These are phyloP conservation scores for Dipodomys stephensi DNA, from an alignment of 2,113 vertebrate species.

Conservation along the genomic window DNA sequence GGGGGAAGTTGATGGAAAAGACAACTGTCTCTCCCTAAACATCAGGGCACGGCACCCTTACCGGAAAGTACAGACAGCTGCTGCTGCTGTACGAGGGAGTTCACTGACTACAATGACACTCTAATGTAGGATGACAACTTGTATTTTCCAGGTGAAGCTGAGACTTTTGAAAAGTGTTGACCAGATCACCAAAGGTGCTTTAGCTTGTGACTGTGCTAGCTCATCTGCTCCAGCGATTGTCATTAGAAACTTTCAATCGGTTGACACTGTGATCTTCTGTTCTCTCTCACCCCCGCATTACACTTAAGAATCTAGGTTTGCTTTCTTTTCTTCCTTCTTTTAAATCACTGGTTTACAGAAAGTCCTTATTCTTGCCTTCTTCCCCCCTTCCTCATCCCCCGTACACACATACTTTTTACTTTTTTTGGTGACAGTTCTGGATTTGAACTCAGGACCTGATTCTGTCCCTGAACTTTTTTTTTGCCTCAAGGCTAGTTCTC, in stretches of 20 bases:
- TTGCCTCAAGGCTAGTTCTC: too few relatives aligned
- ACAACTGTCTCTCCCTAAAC: too few relatives aligned
- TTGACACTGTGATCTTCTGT: neutral
- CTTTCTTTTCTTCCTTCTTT: neutral
- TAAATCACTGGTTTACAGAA: neutral
- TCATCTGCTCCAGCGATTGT: neutral
- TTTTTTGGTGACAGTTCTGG: too few relatives aligned
- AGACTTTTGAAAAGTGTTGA: constrained; percentile 10
- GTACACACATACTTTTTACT: too few relatives aligned
- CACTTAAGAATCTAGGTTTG: neutral
- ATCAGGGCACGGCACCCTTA: too few relatives aligned
- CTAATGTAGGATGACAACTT: neutral
- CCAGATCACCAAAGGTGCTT: neutral
- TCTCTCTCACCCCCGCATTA: neutral
- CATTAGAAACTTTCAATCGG: neutral
- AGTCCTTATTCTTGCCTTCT: neutral
- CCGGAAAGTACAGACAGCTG: too few relatives aligned
- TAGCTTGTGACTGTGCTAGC: neutral
- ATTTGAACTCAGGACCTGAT: too few relatives aligned
- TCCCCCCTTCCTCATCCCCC: neutral
- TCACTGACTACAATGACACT: neutral
- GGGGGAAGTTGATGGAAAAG: neutral
- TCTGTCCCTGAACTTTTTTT: too few relatives aligned
- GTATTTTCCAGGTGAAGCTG: neutral
- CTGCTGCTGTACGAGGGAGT: too few relatives aligned